Evolutionary conservation across 2,888 invertebrate species (phyloP), one percentile per base, ranked within the genome.

Genomic region (Schizotus pectinicornis): DNA sequence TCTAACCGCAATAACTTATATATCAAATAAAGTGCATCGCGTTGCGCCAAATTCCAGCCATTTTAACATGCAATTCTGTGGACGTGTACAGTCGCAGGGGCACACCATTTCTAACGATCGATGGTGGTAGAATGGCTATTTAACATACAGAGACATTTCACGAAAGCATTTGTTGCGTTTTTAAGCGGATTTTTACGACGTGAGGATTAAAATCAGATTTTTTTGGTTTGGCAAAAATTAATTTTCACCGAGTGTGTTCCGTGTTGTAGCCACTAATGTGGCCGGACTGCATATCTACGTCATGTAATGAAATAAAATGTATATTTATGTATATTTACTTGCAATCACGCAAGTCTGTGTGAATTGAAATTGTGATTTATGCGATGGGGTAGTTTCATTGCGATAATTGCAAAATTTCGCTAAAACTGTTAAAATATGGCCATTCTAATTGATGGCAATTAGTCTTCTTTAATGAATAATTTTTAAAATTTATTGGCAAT

Each of bases 21-120:
- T 51, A 61, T 56, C 53, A 56, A 61, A 57, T 61, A 51, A 57
- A 61, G 56, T 57, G 45, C 56, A 61, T 56, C 61, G 57, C 56
- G 56, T 57, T 61, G 56, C 57, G 62, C 61, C 38, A 56, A 60
- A 57, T 59, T 64, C 63, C 63, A 60, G 22, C 50, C 64, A 54
- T 63, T 62, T 59, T 56, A 58, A 59, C 65, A 66, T 63, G 67
- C 64, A 42, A 66, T 66, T 60, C 51, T 49, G 56, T 38, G 36
- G 34, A 43, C 45, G 42, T 45, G 45, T 46, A 43, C 37, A 49
- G 42, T 39, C 11, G 41, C 56, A 42, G 33, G 31, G 45, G 38
- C 45, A 34, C 54, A 47, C 36, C 49, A 30, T 42, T 56, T 56
- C 49, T 33, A n/a, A 36, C 49, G 43, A 30, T 56, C 49, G 43